A percentile compares a stretch with the other conserved stretches of the same genome.
phyloP scores from a whole-genome alignment of 2,797 vertebrate genomes.

The Sebastes reedi region DNA sequence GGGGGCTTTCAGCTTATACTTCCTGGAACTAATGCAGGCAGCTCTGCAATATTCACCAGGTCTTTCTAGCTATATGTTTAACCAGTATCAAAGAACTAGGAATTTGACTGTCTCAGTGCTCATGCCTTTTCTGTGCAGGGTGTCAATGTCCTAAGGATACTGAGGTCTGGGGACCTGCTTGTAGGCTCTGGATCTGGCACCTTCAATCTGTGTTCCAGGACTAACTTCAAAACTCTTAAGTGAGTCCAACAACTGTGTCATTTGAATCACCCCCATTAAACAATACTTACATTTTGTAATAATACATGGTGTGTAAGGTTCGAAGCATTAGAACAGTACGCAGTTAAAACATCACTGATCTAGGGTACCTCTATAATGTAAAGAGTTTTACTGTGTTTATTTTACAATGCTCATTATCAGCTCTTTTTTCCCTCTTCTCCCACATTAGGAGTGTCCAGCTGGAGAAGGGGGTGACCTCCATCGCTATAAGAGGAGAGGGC shows the following conservation, averaged over 20 bases:
- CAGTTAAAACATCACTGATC: no score
- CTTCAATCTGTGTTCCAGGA: conserved; percentile 84
- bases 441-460: conserved; percentile 84
- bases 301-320: background rate
- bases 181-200: conserved; percentile 88
- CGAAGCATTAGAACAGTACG: no score
- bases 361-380: background rate
- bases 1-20: background rate
- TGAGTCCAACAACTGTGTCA: conserved; percentile 67
- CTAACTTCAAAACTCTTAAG: conserved; percentile 87
- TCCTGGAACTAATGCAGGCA: background rate
- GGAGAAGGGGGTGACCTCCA: conserved; percentile 88
- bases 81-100: background rate
- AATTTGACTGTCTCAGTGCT: background rate
- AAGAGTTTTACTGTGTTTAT: background rate
- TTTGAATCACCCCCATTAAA: background rate
- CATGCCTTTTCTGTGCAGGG: conserved; percentile 78
- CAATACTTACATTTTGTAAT: background rate
- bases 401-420: background rate
- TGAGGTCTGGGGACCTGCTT: conserved; percentile 85
- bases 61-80: background rate
- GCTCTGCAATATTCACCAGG: background rate
- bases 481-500: conserved; percentile 82
- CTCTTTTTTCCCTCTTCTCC: background rate
- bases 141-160: conserved; percentile 80